Conservation (phyloP, 2,888 invertebrate species). For the Macaria liturata region DNA sequence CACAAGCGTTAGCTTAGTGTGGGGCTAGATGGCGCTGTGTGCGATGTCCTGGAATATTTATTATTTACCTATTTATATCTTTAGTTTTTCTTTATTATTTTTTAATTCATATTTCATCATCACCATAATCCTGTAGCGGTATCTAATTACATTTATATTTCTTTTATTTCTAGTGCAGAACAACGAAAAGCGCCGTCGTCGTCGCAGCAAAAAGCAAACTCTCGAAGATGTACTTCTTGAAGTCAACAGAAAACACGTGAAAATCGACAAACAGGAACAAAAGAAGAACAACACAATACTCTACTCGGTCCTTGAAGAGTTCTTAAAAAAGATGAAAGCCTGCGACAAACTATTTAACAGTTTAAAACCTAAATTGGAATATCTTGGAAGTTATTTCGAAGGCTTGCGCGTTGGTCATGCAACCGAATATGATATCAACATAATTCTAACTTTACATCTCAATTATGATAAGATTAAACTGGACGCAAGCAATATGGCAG, state of each 20-base stretch:
- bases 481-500: constrained; percentile 38
- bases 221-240: constrained; percentile 52
- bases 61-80: too few species aligned
- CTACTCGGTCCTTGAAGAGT: constrained; percentile 47
- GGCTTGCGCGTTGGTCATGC: constrained; percentile 60
- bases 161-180: constrained; percentile 10
- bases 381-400: constrained; percentile 63
- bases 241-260: constrained; percentile 49
- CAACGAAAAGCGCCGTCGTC: constrained; percentile 7
- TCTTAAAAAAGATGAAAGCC: constrained; percentile 50
- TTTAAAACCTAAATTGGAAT: constrained; percentile 59
- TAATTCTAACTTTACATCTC: constrained; percentile 53
- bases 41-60: too few species aligned
- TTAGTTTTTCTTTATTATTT: too few species aligned
- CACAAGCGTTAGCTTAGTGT: too few species aligned
- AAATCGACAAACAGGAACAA: constrained; percentile 50
- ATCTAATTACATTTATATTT: too few species aligned
- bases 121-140: too few species aligned
- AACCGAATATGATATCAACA: constrained; percentile 62
- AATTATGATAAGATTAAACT: constrained; percentile 54
- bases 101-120: too few species aligned
- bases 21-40: too few species aligned
- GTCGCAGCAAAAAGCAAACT: constrained; percentile 31
- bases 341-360: constrained; percentile 50
- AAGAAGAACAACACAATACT: constrained; percentile 53